Evolutionary conservation across 2,888 invertebrate species (phyloP).

Genomic region (Tribolium freemani): DNA sequence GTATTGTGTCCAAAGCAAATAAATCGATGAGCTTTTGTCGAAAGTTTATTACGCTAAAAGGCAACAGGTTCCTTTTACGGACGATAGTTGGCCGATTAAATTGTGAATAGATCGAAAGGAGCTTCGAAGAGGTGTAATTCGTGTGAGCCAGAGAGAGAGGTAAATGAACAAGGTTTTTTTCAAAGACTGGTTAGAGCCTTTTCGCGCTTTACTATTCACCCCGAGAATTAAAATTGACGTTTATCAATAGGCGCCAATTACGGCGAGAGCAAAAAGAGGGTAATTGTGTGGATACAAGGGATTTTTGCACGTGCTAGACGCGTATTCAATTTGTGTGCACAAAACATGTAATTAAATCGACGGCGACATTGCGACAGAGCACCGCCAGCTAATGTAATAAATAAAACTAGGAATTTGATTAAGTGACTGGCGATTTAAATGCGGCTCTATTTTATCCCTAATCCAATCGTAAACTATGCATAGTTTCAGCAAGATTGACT

Average conservation of each 20-base stretch:
- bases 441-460: no score
- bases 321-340: slow-evolving; percentile 20
- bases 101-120: background rate
- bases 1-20: slow-evolving; percentile 13
- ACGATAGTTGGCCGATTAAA: slow-evolving; percentile 26
- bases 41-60: slow-evolving; percentile 33
- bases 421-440: no score
- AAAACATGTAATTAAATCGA: slow-evolving; percentile 27
- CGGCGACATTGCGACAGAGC: background rate
- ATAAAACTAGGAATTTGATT: no score
- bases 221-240: slow-evolving; percentile 9
- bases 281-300: slow-evolving; percentile 20
- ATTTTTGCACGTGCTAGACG: slow-evolving; percentile 2
- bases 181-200: slow-evolving; percentile 23
- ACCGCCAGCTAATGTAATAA: no score
- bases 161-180: slow-evolving; percentile 19
- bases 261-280: background rate
- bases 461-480: no score
- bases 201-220: slow-evolving; percentile 19
- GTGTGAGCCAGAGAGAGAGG: background rate
- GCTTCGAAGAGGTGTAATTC: slow-evolving; percentile 1
- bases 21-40: slow-evolving; percentile 10
- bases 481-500: no score
- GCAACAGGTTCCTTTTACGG: slow-evolving; percentile 35
- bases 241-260: slow-evolving; percentile 32